phyloP scores from a whole-genome alignment of 2,888 invertebrate species.

The Alviniconcha strummeri region DNA sequence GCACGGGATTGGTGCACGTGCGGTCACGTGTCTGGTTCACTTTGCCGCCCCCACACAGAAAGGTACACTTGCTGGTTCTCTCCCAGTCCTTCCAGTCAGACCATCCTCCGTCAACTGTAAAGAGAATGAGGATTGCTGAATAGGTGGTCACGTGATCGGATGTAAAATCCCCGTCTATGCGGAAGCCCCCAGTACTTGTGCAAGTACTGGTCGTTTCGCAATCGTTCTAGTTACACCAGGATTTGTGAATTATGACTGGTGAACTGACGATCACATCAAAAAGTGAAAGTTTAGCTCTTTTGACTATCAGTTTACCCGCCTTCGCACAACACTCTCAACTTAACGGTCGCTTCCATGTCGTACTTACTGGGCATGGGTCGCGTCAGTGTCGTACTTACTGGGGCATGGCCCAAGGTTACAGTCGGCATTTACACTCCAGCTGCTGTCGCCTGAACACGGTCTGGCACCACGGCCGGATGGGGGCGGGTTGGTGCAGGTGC shows the following conservation, averaged over 20 bases:
- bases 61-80: background rate
- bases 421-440: too few relatives aligned
- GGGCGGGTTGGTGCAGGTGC: too few relatives aligned
- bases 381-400: background rate
- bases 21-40: background rate
- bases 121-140: background rate
- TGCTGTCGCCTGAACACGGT: too few relatives aligned
- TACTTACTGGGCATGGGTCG: background rate
- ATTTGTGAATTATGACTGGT: background rate
- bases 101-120: background rate
- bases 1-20: background rate
- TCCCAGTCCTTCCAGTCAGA: background rate
- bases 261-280: too few relatives aligned
- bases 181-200: background rate
- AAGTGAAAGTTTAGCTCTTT: too few relatives aligned
- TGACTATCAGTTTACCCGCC: too few relatives aligned
- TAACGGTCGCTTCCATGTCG: too few relatives aligned
- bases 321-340: too few relatives aligned
- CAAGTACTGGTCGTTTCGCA: background rate
- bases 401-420: too few relatives aligned
- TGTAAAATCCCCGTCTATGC: background rate
- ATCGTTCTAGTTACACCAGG: background rate
- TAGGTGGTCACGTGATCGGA: background rate
- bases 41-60: background rate
- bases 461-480: too few relatives aligned